A percentile compares a stretch with the other conserved stretches of the same genome.
Evolutionary conservation across 1,140 invertebrate genomes (phyloP).

Genomic region (Aphaenogaster floridana): DNA sequence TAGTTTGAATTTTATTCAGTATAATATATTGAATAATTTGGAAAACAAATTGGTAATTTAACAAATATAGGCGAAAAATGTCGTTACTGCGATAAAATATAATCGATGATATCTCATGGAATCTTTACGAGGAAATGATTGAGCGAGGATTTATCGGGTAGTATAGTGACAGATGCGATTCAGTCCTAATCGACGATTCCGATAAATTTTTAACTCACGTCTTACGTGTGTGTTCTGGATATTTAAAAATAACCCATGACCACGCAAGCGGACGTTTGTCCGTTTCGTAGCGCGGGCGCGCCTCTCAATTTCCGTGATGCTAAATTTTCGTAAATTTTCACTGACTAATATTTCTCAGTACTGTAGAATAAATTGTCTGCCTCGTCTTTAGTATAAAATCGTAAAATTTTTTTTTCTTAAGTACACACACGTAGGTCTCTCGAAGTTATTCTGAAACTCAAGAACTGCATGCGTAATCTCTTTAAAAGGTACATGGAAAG

Average conservation of each 20-base stretch:
- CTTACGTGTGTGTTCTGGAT: not conserved
- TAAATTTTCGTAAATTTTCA: not conserved
- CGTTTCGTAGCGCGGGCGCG: not conserved
- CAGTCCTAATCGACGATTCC: not conserved
- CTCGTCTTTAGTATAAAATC: not conserved
- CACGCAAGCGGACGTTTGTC: conserved; percentile 3
- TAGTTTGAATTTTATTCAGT: not conserved
- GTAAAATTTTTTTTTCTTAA: not conserved
- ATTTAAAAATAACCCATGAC: conserved; percentile 77
- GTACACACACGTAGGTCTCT: not conserved
- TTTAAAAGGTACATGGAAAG: not conserved
- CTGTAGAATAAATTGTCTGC: not conserved
- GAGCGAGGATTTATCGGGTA: not conserved
- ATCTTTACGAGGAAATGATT: not conserved
- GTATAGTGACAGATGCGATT: not conserved
- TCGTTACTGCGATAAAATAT: not conserved
- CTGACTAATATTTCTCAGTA: not conserved
- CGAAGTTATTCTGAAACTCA: not conserved
- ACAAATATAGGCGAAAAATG: not conserved
- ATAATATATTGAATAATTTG: not conserved
- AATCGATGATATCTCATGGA: not conserved
- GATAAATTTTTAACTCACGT: conserved; percentile 15
- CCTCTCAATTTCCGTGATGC: conserved; percentile 25
- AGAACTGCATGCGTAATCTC: not conserved
- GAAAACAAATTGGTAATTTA: not conserved